Conservation (phyloP, 2,113 vertebrate genomes). For the Amazona guildingii region DNA sequence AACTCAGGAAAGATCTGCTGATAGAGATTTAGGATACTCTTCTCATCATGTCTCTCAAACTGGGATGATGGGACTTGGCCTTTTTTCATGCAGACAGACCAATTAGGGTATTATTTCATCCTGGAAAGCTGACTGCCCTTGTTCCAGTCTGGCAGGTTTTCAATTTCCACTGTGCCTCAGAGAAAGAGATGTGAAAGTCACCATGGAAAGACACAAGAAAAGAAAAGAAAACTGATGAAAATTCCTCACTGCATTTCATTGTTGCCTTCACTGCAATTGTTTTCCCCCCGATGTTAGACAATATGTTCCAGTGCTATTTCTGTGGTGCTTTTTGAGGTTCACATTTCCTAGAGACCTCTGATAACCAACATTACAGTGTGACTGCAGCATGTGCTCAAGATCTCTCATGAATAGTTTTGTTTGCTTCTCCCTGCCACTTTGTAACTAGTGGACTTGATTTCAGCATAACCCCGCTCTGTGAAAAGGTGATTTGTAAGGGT, state of each 20-base stretch:
- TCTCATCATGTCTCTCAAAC: neutral
- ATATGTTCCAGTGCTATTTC: neutral
- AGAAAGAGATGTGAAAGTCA: neutral
- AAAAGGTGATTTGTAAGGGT: neutral
- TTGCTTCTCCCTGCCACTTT: neutral
- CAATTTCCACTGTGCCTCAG: neutral
- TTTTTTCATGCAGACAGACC: neutral
- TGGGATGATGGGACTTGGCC: neutral
- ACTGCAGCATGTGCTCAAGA: neutral
- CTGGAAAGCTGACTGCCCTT: neutral
- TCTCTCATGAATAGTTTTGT: neutral
- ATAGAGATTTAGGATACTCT: neutral
- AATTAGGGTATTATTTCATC: constrained; percentile 19
- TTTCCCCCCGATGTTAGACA: neutral
- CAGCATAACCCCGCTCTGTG: neutral
- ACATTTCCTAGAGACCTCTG: neutral
- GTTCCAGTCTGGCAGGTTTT: neutral
- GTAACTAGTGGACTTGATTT: neutral
- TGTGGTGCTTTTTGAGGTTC: neutral
- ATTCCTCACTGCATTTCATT: neutral
- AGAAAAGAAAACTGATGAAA: constrained; percentile 4
- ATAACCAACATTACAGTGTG: neutral
- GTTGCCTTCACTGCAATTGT: neutral
- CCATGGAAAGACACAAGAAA: neutral
- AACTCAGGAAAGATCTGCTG: neutral